These are phyloP conservation scores for Drosophila micromelanica DNA, from an alignment of 1,140 invertebrate species.

Conservation along the genomic window DNA sequence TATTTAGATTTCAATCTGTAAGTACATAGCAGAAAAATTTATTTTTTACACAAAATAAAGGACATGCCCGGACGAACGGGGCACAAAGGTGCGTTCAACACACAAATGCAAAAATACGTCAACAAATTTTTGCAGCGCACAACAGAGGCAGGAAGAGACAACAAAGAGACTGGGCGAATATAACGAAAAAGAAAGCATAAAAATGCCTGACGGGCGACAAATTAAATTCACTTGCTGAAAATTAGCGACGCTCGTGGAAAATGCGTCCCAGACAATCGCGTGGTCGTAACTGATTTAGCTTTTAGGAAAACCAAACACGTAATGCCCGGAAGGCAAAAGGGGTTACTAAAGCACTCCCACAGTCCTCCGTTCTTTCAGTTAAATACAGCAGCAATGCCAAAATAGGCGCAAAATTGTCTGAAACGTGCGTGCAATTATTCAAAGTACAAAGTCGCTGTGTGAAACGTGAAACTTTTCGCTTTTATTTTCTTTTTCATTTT, in stretches of 20 bases:
- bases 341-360: neutral
- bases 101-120: conserved; percentile 23
- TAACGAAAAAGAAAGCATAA: neutral
- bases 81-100: conserved; percentile 22
- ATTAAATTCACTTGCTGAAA: conserved; percentile 47
- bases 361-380: conserved; percentile 11
- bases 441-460: conserved; percentile 64
- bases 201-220: conserved; percentile 31
- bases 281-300: conserved; percentile 35
- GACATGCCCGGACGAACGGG: conserved; percentile 20
- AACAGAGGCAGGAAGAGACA: neutral
- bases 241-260: conserved; percentile 45
- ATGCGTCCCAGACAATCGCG: conserved; percentile 20
- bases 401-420: conserved; percentile 29
- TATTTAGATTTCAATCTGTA: neutral
- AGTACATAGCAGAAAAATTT: conserved; percentile 9
- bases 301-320: conserved; percentile 44
- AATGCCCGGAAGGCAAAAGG: conserved; percentile 8
- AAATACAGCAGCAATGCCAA: conserved; percentile 19
- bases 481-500: neutral
- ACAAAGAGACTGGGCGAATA: neutral
- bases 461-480: conserved; percentile 56
- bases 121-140: neutral
- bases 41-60: conserved; percentile 21
- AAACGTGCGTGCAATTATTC: conserved; percentile 72